Percentiles rank a stretch among this genome's conserved stretches.
These are phyloP conservation scores for Drosophila bocki DNA, from an alignment of 1,140 invertebrate species.

Conservation along the genomic window DNA sequence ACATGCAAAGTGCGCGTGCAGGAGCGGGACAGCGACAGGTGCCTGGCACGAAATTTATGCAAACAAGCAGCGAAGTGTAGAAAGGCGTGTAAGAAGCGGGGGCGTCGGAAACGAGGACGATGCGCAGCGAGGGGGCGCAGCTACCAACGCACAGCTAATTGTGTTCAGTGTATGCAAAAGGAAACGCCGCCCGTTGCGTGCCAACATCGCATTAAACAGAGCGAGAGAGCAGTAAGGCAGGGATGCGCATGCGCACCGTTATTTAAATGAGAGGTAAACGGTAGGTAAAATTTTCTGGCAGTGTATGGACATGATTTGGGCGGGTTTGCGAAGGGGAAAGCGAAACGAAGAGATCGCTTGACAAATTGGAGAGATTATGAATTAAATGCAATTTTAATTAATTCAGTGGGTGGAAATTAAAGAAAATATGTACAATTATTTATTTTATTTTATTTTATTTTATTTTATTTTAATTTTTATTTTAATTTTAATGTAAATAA, in stretches of 20 bases:
- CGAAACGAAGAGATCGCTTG: conserved; percentile 7
- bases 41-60: conserved; percentile 79
- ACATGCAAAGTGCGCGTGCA: conserved; percentile 66
- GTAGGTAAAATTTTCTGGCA: background rate
- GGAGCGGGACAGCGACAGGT: conserved; percentile 34
- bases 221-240: conserved; percentile 26
- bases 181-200: conserved; percentile 54
- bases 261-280: conserved; percentile 63
- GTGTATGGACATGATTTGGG: conserved; percentile 61
- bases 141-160: conserved; percentile 66
- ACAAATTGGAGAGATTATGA: conserved; percentile 31
- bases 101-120: conserved; percentile 16
- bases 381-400: background rate
- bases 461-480: too few relatives aligned
- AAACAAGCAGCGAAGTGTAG: conserved; percentile 73
- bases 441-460: too few relatives aligned
- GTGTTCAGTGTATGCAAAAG: conserved; percentile 68
- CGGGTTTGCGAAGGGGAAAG: conserved; percentile 30
- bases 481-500: too few relatives aligned
- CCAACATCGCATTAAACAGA: conserved; percentile 66
- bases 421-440: background rate
- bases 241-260: conserved; percentile 39
- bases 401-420: background rate
- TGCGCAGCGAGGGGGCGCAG: conserved; percentile 1
- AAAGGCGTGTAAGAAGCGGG: conserved; percentile 71